phyloP scores from a whole-genome alignment of 2,113 vertebrate species.

The Dolichallabes microphthalmus region DNA sequence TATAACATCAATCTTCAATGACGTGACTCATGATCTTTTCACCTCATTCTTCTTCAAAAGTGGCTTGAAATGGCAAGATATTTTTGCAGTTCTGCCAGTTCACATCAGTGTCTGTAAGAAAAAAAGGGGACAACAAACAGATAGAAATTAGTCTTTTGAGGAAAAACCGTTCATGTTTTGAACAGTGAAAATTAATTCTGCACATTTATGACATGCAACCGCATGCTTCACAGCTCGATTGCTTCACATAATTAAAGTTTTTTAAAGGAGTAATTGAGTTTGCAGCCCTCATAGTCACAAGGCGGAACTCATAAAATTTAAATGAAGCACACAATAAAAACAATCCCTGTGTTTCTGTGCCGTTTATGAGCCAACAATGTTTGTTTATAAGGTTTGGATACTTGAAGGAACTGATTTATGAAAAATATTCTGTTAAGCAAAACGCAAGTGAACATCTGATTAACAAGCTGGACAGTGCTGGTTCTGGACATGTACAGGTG shows the following conservation, averaged over 20 bases:
- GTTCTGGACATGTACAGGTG: background rate
- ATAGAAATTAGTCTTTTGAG: background rate
- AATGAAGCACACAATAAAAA: conserved; percentile 34
- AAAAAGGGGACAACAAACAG: background rate
- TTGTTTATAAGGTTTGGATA: background rate
- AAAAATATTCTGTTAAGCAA: background rate
- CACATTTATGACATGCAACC: background rate
- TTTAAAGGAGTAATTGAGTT: conserved; percentile 7
- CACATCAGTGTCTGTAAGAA: conserved; percentile 16
- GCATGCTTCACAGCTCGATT: background rate
- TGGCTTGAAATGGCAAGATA: background rate
- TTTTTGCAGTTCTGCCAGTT: background rate
- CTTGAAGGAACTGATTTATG: background rate
- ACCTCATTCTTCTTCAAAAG: conserved; percentile 25
- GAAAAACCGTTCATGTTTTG: background rate
- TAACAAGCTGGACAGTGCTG: background rate
- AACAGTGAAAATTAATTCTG: background rate
- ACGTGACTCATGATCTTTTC: conserved; percentile 63
- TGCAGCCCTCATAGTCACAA: conserved; percentile 1
- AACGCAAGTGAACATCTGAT: background rate
- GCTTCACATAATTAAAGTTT: conserved; percentile 8
- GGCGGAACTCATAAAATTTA: conserved; percentile 23
- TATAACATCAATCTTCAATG: conserved; percentile 57
- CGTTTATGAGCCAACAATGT: conserved; percentile 24
- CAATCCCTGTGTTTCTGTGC: background rate